Evolutionary conservation across 2,797 vertebrate species (phyloP).

Genomic region (Onychomys torridus): DNA sequence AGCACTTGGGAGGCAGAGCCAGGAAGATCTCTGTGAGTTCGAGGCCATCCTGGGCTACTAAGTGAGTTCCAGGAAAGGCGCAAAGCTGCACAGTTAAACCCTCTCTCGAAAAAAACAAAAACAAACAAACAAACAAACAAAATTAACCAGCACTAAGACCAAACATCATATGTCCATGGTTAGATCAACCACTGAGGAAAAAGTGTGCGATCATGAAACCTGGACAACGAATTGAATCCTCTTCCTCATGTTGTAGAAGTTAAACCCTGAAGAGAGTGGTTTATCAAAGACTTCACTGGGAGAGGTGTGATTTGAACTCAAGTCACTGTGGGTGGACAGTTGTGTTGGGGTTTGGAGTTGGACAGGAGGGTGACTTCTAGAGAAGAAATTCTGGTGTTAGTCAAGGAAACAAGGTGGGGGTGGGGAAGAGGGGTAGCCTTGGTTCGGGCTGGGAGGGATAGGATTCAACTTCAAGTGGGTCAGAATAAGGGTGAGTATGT

Average conservation of each 20-base stretch:
- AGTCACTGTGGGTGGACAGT: not conserved
- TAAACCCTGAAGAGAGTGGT: not conserved
- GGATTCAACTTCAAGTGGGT: not conserved
- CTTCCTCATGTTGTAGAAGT: not conserved
- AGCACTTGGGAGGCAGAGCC: too few relatives aligned
- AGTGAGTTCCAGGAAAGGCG: too few relatives aligned
- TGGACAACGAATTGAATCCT: accelerated
- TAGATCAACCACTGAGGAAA: not conserved
- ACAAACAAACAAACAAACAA: not conserved
- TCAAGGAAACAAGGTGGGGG: not conserved
- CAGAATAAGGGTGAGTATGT: not conserved
- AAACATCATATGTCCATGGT: accelerated
- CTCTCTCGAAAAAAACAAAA: not conserved
- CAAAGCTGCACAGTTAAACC: too few relatives aligned
- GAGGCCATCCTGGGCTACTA: too few relatives aligned
- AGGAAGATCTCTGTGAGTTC: too few relatives aligned
- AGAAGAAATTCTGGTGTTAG: accelerated
- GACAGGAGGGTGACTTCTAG: not conserved
- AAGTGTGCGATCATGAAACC: accelerated
- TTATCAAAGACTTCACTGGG: not conserved
- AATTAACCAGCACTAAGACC: not conserved
- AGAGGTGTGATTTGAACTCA: not conserved
- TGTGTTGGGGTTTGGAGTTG: not conserved
- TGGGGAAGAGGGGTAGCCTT: not conserved
- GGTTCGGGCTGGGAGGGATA: not conserved